A percentile compares a stretch with the other conserved stretches of the same genome.
Evolutionary conservation across 2,888 invertebrate genomes (phyloP).

Genomic region (Drosophila buzzatii): DNA sequence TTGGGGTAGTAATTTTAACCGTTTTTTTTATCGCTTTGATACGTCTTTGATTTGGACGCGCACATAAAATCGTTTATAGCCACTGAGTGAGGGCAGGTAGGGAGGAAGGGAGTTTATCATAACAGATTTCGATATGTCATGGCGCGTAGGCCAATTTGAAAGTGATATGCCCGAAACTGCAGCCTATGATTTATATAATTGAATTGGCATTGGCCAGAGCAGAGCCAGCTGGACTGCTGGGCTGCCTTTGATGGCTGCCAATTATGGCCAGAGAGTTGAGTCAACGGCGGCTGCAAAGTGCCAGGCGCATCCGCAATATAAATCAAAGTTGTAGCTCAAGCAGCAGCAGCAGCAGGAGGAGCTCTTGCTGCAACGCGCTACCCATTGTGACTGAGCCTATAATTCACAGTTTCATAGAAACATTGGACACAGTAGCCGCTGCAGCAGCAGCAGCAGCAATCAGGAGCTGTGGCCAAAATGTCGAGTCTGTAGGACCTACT

Average conservation of each 20-base stretch:
- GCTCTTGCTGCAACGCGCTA: slow-evolving; percentile 21
- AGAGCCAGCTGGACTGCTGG: slow-evolving; percentile 33
- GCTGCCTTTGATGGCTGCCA: slow-evolving; percentile 26
- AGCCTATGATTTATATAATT: slow-evolving; percentile 32
- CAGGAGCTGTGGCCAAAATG: slow-evolving; percentile 40
- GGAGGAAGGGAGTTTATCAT: slow-evolving; percentile 31
- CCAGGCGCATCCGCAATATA: slow-evolving; percentile 83
- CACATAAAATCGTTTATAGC: slow-evolving; percentile 61
- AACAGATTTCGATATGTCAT: slow-evolving; percentile 39
- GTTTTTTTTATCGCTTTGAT: slow-evolving; percentile 63
- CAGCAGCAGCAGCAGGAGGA: background rate
- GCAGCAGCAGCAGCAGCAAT: slow-evolving; percentile 70
- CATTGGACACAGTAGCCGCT: slow-evolving; percentile 25
- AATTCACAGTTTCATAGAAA: slow-evolving; percentile 49
- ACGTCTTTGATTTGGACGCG: slow-evolving; percentile 44
- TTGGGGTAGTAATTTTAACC: slow-evolving; percentile 35
- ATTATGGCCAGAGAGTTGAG: slow-evolving; percentile 41
- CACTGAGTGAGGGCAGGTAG: background rate
- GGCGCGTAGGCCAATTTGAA: slow-evolving; percentile 56
- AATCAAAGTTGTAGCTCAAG: slow-evolving; percentile 64
- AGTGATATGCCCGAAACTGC: slow-evolving; percentile 22
- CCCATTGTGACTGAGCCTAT: slow-evolving; percentile 48
- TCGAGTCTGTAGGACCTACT: slow-evolving; percentile 40
- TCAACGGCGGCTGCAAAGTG: slow-evolving; percentile 56
- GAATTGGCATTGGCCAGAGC: slow-evolving; percentile 8